Conservation (phyloP, 2,888 invertebrate species). For the Pandemis corylana region DNA sequence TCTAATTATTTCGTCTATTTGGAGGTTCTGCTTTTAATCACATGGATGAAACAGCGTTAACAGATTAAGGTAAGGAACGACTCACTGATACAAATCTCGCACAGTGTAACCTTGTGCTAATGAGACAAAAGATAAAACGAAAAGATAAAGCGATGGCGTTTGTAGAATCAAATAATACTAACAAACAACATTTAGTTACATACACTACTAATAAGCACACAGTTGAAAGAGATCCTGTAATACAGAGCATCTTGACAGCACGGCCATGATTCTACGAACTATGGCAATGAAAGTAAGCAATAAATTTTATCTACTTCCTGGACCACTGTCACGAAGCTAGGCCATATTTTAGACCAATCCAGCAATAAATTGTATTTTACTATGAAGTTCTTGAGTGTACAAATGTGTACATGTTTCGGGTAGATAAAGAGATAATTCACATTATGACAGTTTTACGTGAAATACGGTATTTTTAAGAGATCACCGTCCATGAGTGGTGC, state of each 20-base stretch:
- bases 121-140: background rate
- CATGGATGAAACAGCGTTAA: background rate
- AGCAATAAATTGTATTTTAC: constrained; percentile 14
- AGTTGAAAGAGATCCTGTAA: constrained; percentile 8
- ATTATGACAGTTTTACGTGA: background rate
- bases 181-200: background rate
- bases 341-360: constrained; percentile 27
- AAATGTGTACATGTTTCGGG: background rate
- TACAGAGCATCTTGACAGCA: background rate
- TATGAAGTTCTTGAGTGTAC: background rate
- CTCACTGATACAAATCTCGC: background rate
- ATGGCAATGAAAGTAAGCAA: constrained; percentile 27
- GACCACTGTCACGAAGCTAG: constrained; percentile 19
- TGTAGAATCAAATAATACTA: background rate
- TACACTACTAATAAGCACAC: background rate
- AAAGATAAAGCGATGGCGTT: background rate
- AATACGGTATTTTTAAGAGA: background rate
- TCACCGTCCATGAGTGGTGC: too few relatives aligned
- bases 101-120: background rate
- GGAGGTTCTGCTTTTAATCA: background rate
- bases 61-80: background rate
- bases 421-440: background rate
- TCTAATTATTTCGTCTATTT: background rate
- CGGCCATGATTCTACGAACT: constrained; percentile 19
- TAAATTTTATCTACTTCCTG: constrained; percentile 26